A percentile compares a stretch with the other conserved stretches of the same genome.
Evolutionary conservation across 1,140 invertebrate species (phyloP).

Genomic region (Monochamus saltuarius): DNA sequence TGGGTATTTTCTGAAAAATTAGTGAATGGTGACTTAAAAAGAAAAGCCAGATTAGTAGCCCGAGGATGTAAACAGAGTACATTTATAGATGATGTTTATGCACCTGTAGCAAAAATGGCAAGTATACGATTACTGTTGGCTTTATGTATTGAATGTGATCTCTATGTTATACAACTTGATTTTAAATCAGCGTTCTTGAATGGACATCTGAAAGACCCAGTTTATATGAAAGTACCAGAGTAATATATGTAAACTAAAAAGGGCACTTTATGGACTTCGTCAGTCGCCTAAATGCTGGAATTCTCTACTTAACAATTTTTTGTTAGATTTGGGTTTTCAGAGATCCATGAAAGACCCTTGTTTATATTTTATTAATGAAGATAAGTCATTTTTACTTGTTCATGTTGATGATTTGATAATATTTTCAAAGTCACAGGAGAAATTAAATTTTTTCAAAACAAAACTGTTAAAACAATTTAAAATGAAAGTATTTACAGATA

Average conservation of each 20-base stretch:
- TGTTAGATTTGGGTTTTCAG: slow-evolving; percentile 33
- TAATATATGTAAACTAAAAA: slow-evolving; percentile 18
- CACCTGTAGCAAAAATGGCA: slow-evolving; percentile 38
- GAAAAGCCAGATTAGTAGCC: slow-evolving; percentile 52
- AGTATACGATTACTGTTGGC: slow-evolving; percentile 10
- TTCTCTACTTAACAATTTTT: slow-evolving; percentile 31
- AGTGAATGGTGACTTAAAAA: not conserved
- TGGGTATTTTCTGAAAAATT: slow-evolving; percentile 44
- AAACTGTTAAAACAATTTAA: slow-evolving; percentile 8
- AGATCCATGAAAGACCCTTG: slow-evolving; percentile 34
- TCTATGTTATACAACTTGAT: slow-evolving; percentile 8
- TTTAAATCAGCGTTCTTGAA: slow-evolving; percentile 16
- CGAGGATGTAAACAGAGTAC: slow-evolving; percentile 49
- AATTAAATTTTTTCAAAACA: slow-evolving; percentile 2
- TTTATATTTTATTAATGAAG: slow-evolving; percentile 42
- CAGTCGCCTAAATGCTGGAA: slow-evolving; percentile 42
- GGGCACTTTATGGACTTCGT: slow-evolving; percentile 47
- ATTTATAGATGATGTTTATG: slow-evolving; percentile 45
- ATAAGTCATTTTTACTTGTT: slow-evolving; percentile 31
- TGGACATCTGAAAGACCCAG: slow-evolving; percentile 7
- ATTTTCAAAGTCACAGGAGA: slow-evolving; percentile 9
- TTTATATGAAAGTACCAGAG: not conserved
- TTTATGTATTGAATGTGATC: not conserved
- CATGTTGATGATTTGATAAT: slow-evolving; percentile 43
- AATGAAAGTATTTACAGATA: slow-evolving; percentile 13